Evolutionary conservation across 2,888 invertebrate species (phyloP).

Genomic region (Stenotaenia linearis): DNA sequence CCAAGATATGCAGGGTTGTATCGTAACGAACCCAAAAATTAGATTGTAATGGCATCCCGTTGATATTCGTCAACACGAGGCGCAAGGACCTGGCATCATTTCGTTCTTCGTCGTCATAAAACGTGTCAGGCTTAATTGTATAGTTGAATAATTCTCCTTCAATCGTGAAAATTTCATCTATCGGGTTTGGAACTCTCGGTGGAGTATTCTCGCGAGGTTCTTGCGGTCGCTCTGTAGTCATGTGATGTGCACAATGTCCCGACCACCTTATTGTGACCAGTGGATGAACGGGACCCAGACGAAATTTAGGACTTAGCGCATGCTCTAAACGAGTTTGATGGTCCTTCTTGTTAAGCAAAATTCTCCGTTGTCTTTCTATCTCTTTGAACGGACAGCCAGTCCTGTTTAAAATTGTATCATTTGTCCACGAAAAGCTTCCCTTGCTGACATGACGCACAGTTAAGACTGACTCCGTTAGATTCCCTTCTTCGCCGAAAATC

Average conservation of each 20-base stretch:
- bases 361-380: constrained; percentile 36
- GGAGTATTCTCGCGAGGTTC: constrained; percentile 60
- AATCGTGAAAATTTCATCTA: constrained; percentile 74
- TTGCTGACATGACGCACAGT: background rate
- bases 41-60: constrained; percentile 60
- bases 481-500: background rate
- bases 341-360: constrained; percentile 47
- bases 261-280: constrained; percentile 59
- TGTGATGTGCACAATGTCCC: constrained; percentile 57
- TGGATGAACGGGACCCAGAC: constrained; percentile 37
- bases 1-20: constrained; percentile 78
- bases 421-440: constrained; percentile 66
- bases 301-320: constrained; percentile 61
- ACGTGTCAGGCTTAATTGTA: constrained; percentile 80
- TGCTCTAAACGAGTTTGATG: constrained; percentile 58
- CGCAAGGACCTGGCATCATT: constrained; percentile 64
- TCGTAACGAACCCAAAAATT: constrained; percentile 86
- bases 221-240: constrained; percentile 54
- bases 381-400: constrained; percentile 73
- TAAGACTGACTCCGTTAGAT: background rate
- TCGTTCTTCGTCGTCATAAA: constrained; percentile 84
- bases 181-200: constrained; percentile 74
- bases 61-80: constrained; percentile 66
- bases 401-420: constrained; percentile 72
- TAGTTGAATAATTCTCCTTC: constrained; percentile 74